phyloP scores from a whole-genome alignment of 35 echinoderm and acorn worm genomes.

The Holothuria glaberrima region DNA sequence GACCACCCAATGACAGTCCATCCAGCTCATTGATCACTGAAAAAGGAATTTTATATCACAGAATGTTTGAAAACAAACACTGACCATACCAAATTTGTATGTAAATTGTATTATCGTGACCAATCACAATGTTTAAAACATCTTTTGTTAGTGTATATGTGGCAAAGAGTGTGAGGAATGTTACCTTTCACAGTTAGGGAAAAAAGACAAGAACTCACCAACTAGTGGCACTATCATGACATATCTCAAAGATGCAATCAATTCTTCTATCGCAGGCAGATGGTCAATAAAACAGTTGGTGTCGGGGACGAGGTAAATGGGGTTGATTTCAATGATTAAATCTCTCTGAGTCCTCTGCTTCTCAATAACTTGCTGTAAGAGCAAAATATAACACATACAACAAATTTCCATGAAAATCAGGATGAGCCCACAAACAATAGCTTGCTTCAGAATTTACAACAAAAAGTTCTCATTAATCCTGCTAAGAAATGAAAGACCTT shows the following conservation, averaged over 20 bases:
- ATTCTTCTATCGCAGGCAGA: constrained; percentile 64
- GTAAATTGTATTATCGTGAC: too few relatives aligned
- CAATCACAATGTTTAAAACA: background rate
- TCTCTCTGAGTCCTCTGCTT: constrained; percentile 75
- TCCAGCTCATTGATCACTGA: constrained; percentile 97
- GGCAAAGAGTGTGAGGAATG: background rate
- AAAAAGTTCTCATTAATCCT: background rate
- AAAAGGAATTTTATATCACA: background rate
- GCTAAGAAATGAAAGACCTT: background rate
- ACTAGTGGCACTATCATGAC: constrained; percentile 88
- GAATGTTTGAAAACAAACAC: background rate
- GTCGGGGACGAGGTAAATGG: constrained; percentile 85
- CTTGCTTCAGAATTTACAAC: too few relatives aligned
- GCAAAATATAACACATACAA: background rate
- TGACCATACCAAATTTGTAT: too few relatives aligned
- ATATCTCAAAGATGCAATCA: constrained; percentile 80
- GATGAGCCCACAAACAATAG: too few relatives aligned
- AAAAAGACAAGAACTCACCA: constrained; percentile 63
- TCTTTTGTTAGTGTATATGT: background rate
- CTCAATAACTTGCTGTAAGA: constrained; percentile 79
- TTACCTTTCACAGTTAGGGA: background rate
- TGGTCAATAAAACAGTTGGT: constrained; percentile 99
- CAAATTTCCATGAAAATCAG: background rate
- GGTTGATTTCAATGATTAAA: constrained; percentile 76
- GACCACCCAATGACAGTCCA: constrained; percentile 76